These are phyloP conservation scores for Galerucella calmariensis DNA, from an alignment of 2,888 invertebrate species.

Conservation along the genomic window DNA sequence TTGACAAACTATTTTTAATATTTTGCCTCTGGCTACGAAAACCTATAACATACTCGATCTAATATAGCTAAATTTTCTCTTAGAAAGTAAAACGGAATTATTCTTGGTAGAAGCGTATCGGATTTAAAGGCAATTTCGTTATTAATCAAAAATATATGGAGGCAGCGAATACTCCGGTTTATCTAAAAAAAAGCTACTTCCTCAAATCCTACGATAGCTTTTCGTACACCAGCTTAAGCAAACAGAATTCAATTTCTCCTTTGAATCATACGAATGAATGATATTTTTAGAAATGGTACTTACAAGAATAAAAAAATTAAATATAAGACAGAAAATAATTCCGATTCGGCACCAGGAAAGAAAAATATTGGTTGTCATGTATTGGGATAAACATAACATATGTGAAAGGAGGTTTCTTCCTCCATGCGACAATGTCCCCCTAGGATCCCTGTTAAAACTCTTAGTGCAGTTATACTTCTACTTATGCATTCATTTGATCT, in stretches of 20 bases:
- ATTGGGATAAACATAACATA: no score
- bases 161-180: background rate
- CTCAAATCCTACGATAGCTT: background rate
- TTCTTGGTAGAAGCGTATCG: background rate
- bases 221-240: background rate
- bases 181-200: background rate
- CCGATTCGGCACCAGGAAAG: no score
- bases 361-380: no score
- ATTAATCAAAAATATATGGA: background rate
- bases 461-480: no score
- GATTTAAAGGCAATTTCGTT: background rate
- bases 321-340: no score
- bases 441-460: no score
- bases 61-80: background rate
- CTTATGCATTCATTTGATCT: no score
- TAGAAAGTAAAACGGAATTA: background rate
- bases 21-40: background rate
- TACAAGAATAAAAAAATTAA: no score
- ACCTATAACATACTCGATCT: background rate
- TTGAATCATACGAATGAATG: background rate
- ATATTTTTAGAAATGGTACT: no score
- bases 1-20: background rate
- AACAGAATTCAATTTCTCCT: background rate
- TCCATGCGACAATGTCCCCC: no score
- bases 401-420: no score